These are phyloP conservation scores for Watsonalla cultraria DNA, from an alignment of 2,888 invertebrate genomes.

Conservation along the genomic window DNA sequence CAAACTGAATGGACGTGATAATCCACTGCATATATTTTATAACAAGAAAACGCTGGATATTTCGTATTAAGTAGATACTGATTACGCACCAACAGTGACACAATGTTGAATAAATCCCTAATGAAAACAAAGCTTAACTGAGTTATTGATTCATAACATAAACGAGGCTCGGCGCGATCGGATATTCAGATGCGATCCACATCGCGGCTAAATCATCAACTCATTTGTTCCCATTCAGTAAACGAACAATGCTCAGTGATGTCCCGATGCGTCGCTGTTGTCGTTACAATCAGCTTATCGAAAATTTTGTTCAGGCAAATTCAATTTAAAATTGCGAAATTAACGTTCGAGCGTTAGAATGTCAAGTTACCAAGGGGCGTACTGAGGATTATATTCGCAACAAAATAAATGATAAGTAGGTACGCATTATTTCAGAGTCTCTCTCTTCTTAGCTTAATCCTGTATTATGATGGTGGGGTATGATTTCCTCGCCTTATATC, in stretches of 20 bases:
- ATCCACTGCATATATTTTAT: not conserved
- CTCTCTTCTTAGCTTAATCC: no score
- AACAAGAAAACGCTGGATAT: not conserved
- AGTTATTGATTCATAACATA: slow-evolving; percentile 55
- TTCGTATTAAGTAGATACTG: not conserved
- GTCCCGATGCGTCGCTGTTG: slow-evolving; percentile 33
- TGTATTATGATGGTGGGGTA: no score
- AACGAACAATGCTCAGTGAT: slow-evolving; percentile 57
- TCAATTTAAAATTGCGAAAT: not conserved
- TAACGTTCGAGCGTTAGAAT: no score
- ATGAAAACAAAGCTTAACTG: slow-evolving; percentile 46
- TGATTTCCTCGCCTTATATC: no score
- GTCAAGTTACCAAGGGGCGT: no score
- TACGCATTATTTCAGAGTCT: no score
- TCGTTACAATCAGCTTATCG: slow-evolving; percentile 43
- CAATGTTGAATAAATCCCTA: slow-evolving; percentile 31
- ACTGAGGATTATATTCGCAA: no score
- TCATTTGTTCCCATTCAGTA: slow-evolving; percentile 68
- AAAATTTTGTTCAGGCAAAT: slow-evolving; percentile 32
- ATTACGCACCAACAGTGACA: not conserved
- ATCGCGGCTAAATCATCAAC: slow-evolving; percentile 59
- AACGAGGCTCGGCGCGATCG: slow-evolving; percentile 41
- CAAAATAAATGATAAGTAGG: no score
- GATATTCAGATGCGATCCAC: slow-evolving; percentile 53
- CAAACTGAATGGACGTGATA: no score